Percentiles rank a stretch among this genome's conserved stretches.
Evolutionary conservation across 37 sponge, comb jelly and placozoan genomes (phyloP).

Genomic region (Petrosia ficiformis): DNA sequence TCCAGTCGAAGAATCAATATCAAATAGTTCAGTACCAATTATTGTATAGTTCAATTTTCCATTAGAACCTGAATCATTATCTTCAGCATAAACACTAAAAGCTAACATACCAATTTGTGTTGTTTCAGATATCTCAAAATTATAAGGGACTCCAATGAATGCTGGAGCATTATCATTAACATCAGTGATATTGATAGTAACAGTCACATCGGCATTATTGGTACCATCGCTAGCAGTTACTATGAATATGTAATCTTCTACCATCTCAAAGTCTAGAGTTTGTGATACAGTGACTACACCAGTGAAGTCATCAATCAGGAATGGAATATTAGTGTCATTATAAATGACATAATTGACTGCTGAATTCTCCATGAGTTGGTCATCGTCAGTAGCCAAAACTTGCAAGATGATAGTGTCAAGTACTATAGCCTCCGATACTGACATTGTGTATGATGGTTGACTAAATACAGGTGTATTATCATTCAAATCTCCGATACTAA

Average conservation of each 20-base stretch:
- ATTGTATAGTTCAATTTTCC: slow-evolving; percentile 14
- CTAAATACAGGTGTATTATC: slow-evolving; percentile 62
- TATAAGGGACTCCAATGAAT: slow-evolving; percentile 3
- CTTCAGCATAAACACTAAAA: slow-evolving; percentile 35
- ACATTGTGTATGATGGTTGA: not conserved
- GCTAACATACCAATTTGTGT: not conserved
- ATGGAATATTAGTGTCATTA: slow-evolving; percentile 1
- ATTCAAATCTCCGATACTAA: slow-evolving; percentile 53
- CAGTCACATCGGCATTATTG: not conserved
- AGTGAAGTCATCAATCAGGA: slow-evolving; percentile 22
- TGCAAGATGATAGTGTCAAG: not conserved
- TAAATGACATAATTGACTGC: slow-evolving; percentile 17
- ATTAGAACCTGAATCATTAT: slow-evolving; percentile 40
- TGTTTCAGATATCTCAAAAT: slow-evolving; percentile 6
- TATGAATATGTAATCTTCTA: slow-evolving; percentile 12
- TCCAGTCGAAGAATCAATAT: slow-evolving; percentile 43
- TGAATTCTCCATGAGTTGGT: slow-evolving; percentile 20
- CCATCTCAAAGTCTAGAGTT: slow-evolving; percentile 25
- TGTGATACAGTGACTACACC: slow-evolving; percentile 22
- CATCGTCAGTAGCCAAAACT: slow-evolving; percentile 33
- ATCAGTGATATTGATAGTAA: slow-evolving; percentile 14
- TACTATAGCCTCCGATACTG: slow-evolving; percentile 27
- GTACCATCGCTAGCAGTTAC: slow-evolving; percentile 39
- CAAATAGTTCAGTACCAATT: not conserved
- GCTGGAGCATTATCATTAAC: slow-evolving; percentile 47